These are phyloP conservation scores for Pseudomyrmex sp. DNA, from an alignment of 1,140 invertebrate species.

Conservation along the genomic window DNA sequence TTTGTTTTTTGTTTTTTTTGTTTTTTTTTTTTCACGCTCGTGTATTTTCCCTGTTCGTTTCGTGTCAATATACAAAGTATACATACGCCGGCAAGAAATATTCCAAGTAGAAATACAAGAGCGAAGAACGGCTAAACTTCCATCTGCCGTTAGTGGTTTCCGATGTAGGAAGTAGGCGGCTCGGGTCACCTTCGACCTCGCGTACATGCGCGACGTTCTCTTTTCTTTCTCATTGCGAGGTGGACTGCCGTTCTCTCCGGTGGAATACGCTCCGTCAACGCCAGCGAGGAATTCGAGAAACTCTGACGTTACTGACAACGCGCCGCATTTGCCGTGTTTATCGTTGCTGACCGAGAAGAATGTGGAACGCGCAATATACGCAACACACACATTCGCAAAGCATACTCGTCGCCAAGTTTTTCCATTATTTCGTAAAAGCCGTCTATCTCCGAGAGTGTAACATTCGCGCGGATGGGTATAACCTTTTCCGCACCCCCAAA, in stretches of 20 bases:
- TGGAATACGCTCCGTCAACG: slow-evolving; percentile 33
- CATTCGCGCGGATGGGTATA: not conserved
- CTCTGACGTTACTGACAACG: slow-evolving; percentile 14
- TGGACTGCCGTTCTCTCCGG: not conserved
- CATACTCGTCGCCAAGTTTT: slow-evolving; percentile 23
- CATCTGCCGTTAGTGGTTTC: slow-evolving; percentile 45
- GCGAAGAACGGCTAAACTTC: slow-evolving; percentile 23
- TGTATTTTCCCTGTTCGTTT: slow-evolving; percentile 7
- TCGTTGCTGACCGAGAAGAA: slow-evolving; percentile 58
- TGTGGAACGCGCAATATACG: slow-evolving; percentile 39
- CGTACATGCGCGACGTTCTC: slow-evolving; percentile 15
- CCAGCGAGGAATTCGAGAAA: slow-evolving; percentile 42
- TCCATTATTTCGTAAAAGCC: slow-evolving; percentile 45
- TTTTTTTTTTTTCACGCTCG: too few species aligned
- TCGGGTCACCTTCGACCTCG: slow-evolving; percentile 11
- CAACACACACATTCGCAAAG: not conserved
- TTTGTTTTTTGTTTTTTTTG: too few species aligned
- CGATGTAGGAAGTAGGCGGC: slow-evolving; percentile 45
- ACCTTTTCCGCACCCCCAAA: not conserved
- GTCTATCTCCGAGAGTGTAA: slow-evolving; percentile 2
- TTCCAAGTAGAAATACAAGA: slow-evolving; percentile 50
- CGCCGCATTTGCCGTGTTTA: slow-evolving; percentile 23
- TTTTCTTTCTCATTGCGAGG: slow-evolving; percentile 14
- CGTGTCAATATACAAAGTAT: slow-evolving; percentile 14
- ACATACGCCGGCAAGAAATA: slow-evolving; percentile 11